Percentiles rank a stretch among this genome's conserved stretches.
phyloP scores from a whole-genome alignment of 2,888 invertebrate genomes.

The Lasioglossum zephyrum region DNA sequence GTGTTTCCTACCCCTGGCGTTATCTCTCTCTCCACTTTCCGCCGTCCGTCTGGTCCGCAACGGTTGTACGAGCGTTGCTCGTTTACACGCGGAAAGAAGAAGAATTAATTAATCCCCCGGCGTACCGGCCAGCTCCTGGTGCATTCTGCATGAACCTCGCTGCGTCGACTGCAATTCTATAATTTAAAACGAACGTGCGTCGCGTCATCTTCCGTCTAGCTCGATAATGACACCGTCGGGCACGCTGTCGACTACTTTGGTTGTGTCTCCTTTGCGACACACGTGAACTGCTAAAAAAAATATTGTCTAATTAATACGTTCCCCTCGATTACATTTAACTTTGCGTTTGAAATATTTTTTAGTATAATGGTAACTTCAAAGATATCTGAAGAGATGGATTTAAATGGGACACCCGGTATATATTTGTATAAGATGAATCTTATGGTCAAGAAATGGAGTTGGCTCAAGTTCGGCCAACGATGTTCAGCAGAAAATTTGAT shows the following conservation, averaged over 20 bases:
- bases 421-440: no score
- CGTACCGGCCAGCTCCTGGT: constrained; percentile 37
- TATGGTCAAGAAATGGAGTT: no score
- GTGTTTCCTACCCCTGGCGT: constrained; percentile 3
- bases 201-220: constrained; percentile 41
- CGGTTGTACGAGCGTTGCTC: constrained; percentile 26
- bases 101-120: constrained; percentile 61
- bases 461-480: neutral
- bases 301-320: no score
- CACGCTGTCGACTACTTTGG: neutral
- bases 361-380: no score
- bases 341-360: no score
- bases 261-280: neutral
- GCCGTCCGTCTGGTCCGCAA: constrained; percentile 21
- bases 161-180: constrained; percentile 28
- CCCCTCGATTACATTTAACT: no score
- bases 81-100: constrained; percentile 36
- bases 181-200: constrained; percentile 38
- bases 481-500: neutral
- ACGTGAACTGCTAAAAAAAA: neutral
- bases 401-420: no score
- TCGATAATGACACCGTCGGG: constrained; percentile 24
- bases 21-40: constrained; percentile 34
- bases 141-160: constrained; percentile 58
- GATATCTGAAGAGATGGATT: no score